Evolutionary conservation across 1,140 invertebrate species (phyloP).

Genomic region (Epicauta chinensis): DNA sequence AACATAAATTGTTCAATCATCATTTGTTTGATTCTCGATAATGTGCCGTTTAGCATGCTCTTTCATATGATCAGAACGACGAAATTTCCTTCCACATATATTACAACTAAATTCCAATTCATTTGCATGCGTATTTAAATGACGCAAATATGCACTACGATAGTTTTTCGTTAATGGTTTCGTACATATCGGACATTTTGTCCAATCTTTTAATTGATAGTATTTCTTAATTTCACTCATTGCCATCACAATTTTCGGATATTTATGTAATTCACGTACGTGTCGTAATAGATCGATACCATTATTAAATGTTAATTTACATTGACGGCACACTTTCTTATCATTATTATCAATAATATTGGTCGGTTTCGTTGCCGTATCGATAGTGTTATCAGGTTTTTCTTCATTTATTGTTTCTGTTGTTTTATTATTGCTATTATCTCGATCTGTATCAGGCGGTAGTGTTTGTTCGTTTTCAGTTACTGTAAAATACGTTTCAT

Average conservation of each 20-base stretch:
- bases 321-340: conserved; percentile 1
- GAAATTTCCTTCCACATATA: conserved; percentile 27
- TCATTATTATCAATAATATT: background rate
- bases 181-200: conserved; percentile 26
- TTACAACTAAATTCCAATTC: conserved; percentile 17
- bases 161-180: conserved; percentile 14
- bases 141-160: conserved; percentile 24
- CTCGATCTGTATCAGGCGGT: too few species aligned
- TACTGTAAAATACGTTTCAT: background rate
- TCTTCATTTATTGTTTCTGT: background rate
- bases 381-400: too few species aligned
- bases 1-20: too few species aligned
- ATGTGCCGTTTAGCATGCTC: conserved; percentile 26
- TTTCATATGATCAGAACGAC: conserved; percentile 27
- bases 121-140: conserved; percentile 23
- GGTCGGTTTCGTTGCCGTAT: too few species aligned
- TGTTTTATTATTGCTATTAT: conserved; percentile 3
- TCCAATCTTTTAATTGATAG: conserved; percentile 14
- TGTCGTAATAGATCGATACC: conserved; percentile 26
- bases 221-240: conserved; percentile 22
- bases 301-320: conserved; percentile 16
- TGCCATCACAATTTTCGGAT: conserved; percentile 17
- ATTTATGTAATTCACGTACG: conserved; percentile 18
- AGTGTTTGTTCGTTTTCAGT: background rate
- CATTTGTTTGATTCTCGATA: conserved; percentile 8